Evolutionary conservation across 1,140 invertebrate species (phyloP), one percentile per base, ranked within the genome.

Genomic region (Drosophila lini): DNA sequence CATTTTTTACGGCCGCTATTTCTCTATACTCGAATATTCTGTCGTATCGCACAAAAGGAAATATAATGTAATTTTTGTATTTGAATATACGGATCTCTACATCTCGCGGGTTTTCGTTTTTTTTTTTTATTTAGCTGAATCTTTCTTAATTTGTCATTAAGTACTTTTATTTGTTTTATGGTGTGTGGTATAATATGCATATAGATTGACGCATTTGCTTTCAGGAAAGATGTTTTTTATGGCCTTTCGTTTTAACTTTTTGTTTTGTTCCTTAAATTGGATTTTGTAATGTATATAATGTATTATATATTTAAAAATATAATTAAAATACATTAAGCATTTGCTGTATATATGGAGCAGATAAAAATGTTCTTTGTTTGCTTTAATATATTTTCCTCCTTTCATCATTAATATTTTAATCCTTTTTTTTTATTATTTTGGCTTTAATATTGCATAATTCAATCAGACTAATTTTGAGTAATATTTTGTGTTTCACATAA

Each of bases 131-230:
- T 74, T 40, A 25, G 59, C 52, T 41, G 40, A 61, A 78, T 78
- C 73, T 75, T 76, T 70, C 56, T 71, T 81, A 64, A 64, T 75
- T 56, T 78, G 57, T 64, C 64, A 64, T 81, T 78, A 81, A 68
- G 61, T 68, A 78, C 75, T 68, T 74, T 67, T 71, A 74, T 74
- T 77, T 74, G 52, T 81, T 44, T 71, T 50, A 65, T 79, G 56
- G 45, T 64, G 52, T 67, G 62, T 56, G 75, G 58, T 45, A 69
- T 77, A 69, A 69, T 68, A 31, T 77, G 63, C 74, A 81, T 79
- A 75, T 42, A 78, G 64, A 78, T 86, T 86, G 82, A 77, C 76
- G 83, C 80, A 86, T 88, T 86, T 88, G 63, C 73, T 55, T 67
- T 63, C 71, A 69, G 74, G 64, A 48, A 50, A 84, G 74, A 86